Percentiles rank a stretch among this genome's conserved stretches.
phyloP scores from a whole-genome alignment of 1,140 invertebrate species.

The Drosophila grimshawi region DNA sequence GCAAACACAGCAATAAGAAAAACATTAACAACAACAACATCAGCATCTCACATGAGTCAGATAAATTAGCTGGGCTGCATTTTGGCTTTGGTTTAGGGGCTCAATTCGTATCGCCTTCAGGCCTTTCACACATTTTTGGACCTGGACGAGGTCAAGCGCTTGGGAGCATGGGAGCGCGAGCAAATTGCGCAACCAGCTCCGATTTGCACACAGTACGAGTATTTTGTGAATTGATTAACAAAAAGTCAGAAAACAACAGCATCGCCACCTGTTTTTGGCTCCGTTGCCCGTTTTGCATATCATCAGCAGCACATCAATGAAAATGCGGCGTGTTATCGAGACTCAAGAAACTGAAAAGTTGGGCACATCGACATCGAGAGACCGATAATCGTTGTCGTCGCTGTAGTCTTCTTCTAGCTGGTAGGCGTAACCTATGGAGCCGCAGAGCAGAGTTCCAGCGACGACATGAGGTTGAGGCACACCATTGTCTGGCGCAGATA shows the following conservation, averaged over 20 bases:
- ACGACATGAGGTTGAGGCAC: constrained; percentile 72
- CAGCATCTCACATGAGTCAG: constrained; percentile 30
- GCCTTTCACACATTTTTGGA: constrained; percentile 43
- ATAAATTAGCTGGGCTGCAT: constrained; percentile 64
- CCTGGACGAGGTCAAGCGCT: constrained; percentile 59
- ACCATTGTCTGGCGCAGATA: constrained; percentile 82
- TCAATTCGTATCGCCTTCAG: constrained; percentile 25
- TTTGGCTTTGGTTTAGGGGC: constrained; percentile 23
- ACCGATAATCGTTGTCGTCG: background rate
- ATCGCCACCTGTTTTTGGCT: constrained; percentile 41
- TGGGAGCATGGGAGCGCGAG: constrained; percentile 66
- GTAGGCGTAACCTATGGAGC: constrained; percentile 67
- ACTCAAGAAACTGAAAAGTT: background rate
- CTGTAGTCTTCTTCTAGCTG: constrained; percentile 7
- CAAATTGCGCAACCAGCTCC: constrained; percentile 65
- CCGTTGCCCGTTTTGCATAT: constrained; percentile 34
- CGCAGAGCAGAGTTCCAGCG: constrained; percentile 62
- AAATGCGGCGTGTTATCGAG: constrained; percentile 48
- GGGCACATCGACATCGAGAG: constrained; percentile 8
- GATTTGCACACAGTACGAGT: constrained; percentile 65
- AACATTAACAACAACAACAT: constrained; percentile 36
- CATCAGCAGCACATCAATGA: constrained; percentile 51
- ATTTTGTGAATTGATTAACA: constrained; percentile 60
- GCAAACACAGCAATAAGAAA: background rate
- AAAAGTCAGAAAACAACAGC: constrained; percentile 1